Evolutionary conservation across 2,888 invertebrate species (phyloP).

Genomic region (Diarsia mendica): DNA sequence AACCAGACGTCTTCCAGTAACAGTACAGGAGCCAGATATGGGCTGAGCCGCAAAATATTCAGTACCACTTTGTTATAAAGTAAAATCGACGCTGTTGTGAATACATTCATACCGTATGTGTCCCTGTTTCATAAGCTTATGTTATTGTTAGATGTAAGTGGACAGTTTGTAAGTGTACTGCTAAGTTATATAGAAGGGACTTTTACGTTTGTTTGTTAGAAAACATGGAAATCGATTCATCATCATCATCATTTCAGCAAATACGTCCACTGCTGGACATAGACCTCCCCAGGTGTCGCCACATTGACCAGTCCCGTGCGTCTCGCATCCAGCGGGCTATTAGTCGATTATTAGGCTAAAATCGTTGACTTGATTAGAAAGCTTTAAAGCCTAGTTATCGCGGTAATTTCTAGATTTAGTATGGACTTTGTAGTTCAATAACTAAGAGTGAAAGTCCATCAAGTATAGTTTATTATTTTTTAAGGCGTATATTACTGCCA

Average conservation of each 20-base stretch:
- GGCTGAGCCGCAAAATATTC: constrained; percentile 62
- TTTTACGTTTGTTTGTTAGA: constrained; percentile 9
- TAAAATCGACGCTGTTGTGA: constrained; percentile 58
- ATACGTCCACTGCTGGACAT: too few relatives aligned
- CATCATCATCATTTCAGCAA: too few relatives aligned
- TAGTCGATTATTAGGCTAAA: constrained; percentile 13
- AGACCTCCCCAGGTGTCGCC: too few relatives aligned
- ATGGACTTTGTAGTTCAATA: constrained; percentile 5
- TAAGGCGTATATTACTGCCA: not conserved
- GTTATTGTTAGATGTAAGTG: constrained; percentile 46
- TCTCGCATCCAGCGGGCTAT: too few relatives aligned
- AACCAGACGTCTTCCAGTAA: constrained; percentile 56
- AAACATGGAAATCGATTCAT: constrained; percentile 14
- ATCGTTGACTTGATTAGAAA: not conserved
- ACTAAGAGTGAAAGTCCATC: constrained; percentile 20
- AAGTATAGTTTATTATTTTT: not conserved
- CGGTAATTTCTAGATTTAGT: not conserved
- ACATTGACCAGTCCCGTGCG: too few relatives aligned
- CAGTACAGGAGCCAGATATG: constrained; percentile 63
- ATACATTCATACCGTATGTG: constrained; percentile 60
- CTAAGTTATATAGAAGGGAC: constrained; percentile 4
- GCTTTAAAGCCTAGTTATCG: not conserved
- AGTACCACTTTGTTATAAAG: constrained; percentile 67
- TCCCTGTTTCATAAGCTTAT: constrained; percentile 49
- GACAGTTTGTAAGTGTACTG: constrained; percentile 6